Base-by-base conservation (phyloP, 2,113 vertebrate genomes). In the Oryzias celebensis region DNA sequence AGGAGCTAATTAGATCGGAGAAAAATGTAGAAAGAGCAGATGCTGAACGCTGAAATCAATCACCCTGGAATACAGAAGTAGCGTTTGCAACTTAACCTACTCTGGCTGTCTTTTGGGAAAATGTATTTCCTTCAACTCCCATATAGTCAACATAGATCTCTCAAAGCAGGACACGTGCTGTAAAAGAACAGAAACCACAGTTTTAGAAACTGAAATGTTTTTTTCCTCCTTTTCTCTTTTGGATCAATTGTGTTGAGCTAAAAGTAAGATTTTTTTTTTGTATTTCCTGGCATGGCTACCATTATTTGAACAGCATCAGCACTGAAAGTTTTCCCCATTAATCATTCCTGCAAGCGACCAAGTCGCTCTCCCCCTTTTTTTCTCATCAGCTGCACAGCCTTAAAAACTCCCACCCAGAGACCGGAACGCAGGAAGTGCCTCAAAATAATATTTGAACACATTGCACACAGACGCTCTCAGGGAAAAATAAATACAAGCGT, bases 41-140 rank as follows among this genome's bases (percentile, higher is more conserved):
- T 85, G 85, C 75, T 73, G 75, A 79, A 77, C 64, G 71, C 78
- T 59, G 73, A 70, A 63, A 86, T 89, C 77, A 82, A 73, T 84
- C 84, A 83, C 57, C 18, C 48, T 31, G 36, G 74, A 65, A 75
- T 68, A 61, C 65, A 71, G 69, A 79, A 53, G 80, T 71, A 67
- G 69, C 59, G 78, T 52, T 59, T 65, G 59, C 73, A 60, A 73
- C 58, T 82, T 56, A 57, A 52, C 36, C 23, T 12, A 5, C 43
- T 65, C 63, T 41, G 28, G 22, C n/a, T 17, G 41, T 54, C 18
- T 52, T 26, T 62, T 58, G 18, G 7, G 52, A 52, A 63, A 74
- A 60, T 50, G 54, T 75, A 55, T 62, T 66, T 26, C 50, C 53
- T 17, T 22, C 3, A 20, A 7, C 7, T 36, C 48, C 65, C 61